Percentiles rank a stretch among this genome's conserved stretches.
Evolutionary conservation across 2,888 invertebrate genomes (phyloP).

Genomic region (Prostheceraeus crozeri): DNA sequence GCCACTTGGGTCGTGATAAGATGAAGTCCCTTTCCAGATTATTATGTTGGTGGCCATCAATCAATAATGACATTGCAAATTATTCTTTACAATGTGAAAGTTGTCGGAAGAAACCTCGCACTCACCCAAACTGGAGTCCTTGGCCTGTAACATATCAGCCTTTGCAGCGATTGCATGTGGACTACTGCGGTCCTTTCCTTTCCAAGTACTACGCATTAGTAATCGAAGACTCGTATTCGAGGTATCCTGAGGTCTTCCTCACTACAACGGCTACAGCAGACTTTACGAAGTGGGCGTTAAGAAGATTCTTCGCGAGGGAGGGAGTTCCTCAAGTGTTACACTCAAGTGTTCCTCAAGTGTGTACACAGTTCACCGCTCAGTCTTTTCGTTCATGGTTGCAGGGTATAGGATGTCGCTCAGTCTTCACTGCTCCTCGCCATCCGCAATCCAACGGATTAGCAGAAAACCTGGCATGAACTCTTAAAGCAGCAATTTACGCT

Average conservation of each 20-base stretch:
- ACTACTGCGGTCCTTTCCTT: conserved; percentile 1
- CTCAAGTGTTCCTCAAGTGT: background rate
- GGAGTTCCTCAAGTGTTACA: background rate
- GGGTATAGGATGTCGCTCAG: background rate
- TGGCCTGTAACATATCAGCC: conserved; percentile 14
- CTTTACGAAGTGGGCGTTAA: conserved; percentile 1
- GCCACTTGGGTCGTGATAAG: background rate
- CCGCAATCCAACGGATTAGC: conserved; percentile 17
- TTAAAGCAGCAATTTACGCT: background rate
- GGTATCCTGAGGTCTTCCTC: conserved; percentile 3
- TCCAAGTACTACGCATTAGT: conserved; percentile 9
- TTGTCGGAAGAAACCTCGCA: conserved; percentile 1
- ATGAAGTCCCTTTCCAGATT: conserved; percentile 12
- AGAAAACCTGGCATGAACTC: conserved; percentile 1
- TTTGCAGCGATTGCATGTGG: conserved; percentile 10
- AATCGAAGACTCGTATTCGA: conserved; percentile 10
- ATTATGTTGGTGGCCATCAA: conserved; percentile 6
- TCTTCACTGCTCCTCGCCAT: conserved; percentile 2
- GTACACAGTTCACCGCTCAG: conserved; percentile 14
- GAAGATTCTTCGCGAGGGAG: conserved; percentile 24
- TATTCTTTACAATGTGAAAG: background rate
- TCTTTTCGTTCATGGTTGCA: background rate
- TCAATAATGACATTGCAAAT: conserved; percentile 2
- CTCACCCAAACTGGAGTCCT: conserved; percentile 6
- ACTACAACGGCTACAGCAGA: conserved; percentile 8